A percentile compares a stretch with the other conserved stretches of the same genome.
These are phyloP conservation scores for Etheostoma nigrum DNA, from an alignment of 2,797 vertebrate genomes.

Conservation along the genomic window DNA sequence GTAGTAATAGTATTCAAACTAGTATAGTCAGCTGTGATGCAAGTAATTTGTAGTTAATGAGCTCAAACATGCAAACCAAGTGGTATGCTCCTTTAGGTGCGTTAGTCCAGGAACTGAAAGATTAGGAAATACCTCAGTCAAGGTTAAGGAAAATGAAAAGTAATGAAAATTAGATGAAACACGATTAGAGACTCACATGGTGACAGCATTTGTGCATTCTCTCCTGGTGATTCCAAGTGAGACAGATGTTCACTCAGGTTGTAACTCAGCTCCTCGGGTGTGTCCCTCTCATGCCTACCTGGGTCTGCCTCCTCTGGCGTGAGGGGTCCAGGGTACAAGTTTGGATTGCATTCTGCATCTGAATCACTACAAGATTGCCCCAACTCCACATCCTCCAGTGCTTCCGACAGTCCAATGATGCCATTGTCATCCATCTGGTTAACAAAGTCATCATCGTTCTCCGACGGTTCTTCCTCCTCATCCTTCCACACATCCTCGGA, in stretches of 20 bases:
- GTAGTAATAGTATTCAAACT: neutral
- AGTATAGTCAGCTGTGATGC: neutral
- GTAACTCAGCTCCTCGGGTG: slow-evolving; percentile 49
- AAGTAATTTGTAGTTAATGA: neutral
- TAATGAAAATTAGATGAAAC: neutral
- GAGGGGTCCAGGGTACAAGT: neutral
- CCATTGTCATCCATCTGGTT: slow-evolving; percentile 84
- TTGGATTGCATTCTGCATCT: slow-evolving; percentile 11
- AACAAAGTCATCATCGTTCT: slow-evolving; percentile 64
- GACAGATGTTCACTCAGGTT: slow-evolving; percentile 7
- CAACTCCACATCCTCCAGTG: slow-evolving; percentile 49
- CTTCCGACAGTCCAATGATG: slow-evolving; percentile 81
- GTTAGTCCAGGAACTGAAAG: neutral
- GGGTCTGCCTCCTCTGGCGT: slow-evolving; percentile 29
- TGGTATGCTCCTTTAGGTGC: no score
- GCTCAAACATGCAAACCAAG: neutral
- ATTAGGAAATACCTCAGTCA: neutral
- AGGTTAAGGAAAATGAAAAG: neutral
- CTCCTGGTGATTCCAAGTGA: slow-evolving; percentile 6
- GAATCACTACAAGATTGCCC: slow-evolving; percentile 1
- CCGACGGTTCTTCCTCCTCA: slow-evolving; percentile 37
- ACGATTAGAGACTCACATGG: slow-evolving; percentile 59
- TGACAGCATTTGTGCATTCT: slow-evolving; percentile 41
- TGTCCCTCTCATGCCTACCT: neutral
- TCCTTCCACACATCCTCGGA: slow-evolving; percentile 68